Conservation (phyloP, 2,797 vertebrate genomes). For the Neostethus bicornis region DNA sequence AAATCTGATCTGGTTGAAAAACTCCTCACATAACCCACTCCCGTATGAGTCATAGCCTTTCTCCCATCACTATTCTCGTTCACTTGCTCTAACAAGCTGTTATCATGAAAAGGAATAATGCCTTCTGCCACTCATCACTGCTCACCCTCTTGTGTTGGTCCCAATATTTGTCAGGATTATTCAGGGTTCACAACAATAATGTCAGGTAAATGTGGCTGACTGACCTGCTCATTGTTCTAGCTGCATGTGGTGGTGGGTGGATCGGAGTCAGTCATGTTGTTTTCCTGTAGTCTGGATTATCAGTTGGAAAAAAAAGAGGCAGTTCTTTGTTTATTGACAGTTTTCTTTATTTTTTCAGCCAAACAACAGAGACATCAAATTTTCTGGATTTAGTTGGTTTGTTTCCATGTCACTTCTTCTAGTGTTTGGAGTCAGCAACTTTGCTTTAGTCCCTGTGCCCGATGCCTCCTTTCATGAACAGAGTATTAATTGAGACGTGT, state of each 20-base stretch:
- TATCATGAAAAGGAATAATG: slow-evolving; percentile 10
- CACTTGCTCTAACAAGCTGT: slow-evolving; percentile 15
- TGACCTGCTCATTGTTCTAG: not conserved
- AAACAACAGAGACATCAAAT: too few species aligned
- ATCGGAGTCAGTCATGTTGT: not conserved
- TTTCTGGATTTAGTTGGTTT: not conserved
- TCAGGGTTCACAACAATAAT: slow-evolving; percentile 19
- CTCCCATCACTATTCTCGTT: not conserved
- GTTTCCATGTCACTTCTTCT: too few species aligned
- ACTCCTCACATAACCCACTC: slow-evolving; percentile 6
- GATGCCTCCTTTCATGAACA: too few species aligned
- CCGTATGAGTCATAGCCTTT: slow-evolving; percentile 17
- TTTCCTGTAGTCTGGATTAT: not conserved
- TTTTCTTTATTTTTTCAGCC: too few species aligned
- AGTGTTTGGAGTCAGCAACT: too few species aligned
- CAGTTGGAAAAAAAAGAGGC: not conserved
- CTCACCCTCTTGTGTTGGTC: not conserved
- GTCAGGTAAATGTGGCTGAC: slow-evolving; percentile 1
- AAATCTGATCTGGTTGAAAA: slow-evolving; percentile 17
- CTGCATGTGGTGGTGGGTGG: not conserved
- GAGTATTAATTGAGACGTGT: too few species aligned
- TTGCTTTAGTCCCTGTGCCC: too few species aligned
- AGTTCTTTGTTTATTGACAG: too few species aligned
- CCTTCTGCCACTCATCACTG: not conserved
- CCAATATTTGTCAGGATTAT: slow-evolving; percentile 8